Evolutionary conservation across 2,797 vertebrate genomes (phyloP), one percentile per base, ranked within the genome.

Genomic region (Poliocrania exsul): DNA sequence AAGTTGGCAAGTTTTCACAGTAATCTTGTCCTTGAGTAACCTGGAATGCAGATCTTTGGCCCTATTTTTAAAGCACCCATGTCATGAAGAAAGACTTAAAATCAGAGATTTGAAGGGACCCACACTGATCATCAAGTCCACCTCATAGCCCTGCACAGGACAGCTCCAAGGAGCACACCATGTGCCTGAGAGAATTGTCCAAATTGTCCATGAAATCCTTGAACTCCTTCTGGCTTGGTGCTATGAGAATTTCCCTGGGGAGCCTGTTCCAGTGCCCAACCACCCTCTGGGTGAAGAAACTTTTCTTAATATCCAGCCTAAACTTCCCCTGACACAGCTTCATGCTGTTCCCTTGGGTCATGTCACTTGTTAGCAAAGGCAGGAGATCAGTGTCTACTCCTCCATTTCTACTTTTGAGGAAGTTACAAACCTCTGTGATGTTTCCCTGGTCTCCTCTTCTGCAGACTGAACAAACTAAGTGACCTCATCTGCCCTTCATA

Each of bases 211-310:
- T 40, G 40, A 40, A 40, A 40, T 75, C 33, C 20, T 18, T 37
- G 28, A 57, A 38, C 8, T 89, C 50, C 18, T 7, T 0, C 56
- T 38, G 19, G 5, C 8, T 18, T 57, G 1, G 3, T 38, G 19
- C 20, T 33, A 24, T 31, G 37, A 70, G 1, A 5, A 23, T 10
- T 57, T 29, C 20, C n/a, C 17, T 46, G n/a, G 28, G 4, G 3
- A 64, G 2, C 3, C 11, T 31, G 8, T 38, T 64, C 28, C 13
- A 33, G 2, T 15, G 20, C 3, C 5, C 16, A 26, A 0, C 1
- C 1, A 8, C 16, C 3, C 4, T 11, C 19, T 38, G 6, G 8
- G 10, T 44, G 16, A 70, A 56, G 13, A 77, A 57, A 0, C 2
- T n/a, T 54, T 81, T 42, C 21, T 16, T 28, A 25, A 23, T 26